Conservation (phyloP, 2,113 vertebrate genomes). For the Ploceus nigricollis region DNA sequence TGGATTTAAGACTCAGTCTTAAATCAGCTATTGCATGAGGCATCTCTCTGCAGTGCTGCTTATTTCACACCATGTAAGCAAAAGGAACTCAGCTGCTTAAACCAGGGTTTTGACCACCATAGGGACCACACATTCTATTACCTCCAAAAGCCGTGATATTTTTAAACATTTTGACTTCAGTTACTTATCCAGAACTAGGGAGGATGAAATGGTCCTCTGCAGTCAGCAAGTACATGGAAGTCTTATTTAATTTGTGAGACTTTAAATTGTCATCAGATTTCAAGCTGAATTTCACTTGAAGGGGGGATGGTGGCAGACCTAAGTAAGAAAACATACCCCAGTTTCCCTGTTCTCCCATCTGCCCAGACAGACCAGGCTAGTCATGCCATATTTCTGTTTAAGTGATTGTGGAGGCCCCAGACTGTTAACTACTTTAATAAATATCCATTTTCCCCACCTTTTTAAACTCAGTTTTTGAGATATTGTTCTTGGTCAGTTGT, state of each 20-base stretch:
- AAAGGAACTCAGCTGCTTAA: background rate
- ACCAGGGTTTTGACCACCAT: background rate
- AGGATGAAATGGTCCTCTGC: background rate
- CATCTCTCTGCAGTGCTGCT: fast-evolving
- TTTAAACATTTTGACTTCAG: background rate
- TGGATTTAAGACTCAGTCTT: background rate
- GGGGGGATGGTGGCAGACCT: background rate
- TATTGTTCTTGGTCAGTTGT: background rate
- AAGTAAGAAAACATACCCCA: background rate
- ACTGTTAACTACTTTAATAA: background rate
- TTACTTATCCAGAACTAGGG: background rate
- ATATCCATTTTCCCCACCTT: background rate
- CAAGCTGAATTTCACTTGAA: background rate
- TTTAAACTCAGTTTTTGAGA: background rate
- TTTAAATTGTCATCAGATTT: background rate
- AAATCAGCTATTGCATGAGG: background rate
- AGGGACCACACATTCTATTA: background rate
- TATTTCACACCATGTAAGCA: background rate
- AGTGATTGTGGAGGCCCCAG: background rate
- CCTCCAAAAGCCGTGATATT: background rate
- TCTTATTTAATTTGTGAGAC: background rate
- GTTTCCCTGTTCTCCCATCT: background rate
- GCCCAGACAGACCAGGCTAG: background rate
- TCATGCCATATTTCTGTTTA: background rate
- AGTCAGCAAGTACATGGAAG: background rate